These are phyloP conservation scores for Portunus trituberculatus DNA, from an alignment of 1,140 invertebrate genomes.

Conservation along the genomic window DNA sequence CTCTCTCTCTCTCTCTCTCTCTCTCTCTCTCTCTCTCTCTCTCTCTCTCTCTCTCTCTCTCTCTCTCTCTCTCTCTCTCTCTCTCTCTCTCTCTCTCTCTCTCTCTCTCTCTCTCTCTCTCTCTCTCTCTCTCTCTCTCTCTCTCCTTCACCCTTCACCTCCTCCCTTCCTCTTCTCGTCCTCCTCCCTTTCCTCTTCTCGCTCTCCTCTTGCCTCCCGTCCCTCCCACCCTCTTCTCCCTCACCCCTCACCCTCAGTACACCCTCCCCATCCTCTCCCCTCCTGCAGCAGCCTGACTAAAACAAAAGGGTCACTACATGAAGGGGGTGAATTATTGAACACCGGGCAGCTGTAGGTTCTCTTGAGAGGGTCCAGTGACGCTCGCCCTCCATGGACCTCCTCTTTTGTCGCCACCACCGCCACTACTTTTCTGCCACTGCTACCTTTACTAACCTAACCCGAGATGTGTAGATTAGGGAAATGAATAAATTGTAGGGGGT, in stretches of 20 bases:
- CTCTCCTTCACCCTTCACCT: not conserved
- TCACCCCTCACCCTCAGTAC: not conserved
- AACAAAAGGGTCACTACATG: conserved; percentile 62
- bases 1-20: conserved; percentile 33
- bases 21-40: not conserved
- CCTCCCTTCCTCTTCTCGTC: not conserved
- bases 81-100: not conserved
- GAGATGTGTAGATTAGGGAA: not conserved
- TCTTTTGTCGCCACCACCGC: not conserved
- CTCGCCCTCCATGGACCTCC: not conserved
- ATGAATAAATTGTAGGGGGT: not conserved
- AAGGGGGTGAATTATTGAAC: conserved; percentile 60
- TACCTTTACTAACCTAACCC: not conserved
- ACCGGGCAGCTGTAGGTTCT: conserved; percentile 55
- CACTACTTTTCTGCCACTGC: not conserved
- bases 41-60: not conserved
- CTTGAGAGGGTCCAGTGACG: not conserved
- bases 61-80: not conserved
- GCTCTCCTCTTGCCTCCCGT: too few species aligned
- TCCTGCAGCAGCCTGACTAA: not conserved
- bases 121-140: not conserved
- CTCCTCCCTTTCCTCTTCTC: not conserved
- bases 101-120: not conserved
- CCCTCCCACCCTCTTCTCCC: too few species aligned
- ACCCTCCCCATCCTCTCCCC: not conserved